Evolutionary conservation across 2,888 invertebrate species (phyloP).

Genomic region (Chelonus formosanus): DNA sequence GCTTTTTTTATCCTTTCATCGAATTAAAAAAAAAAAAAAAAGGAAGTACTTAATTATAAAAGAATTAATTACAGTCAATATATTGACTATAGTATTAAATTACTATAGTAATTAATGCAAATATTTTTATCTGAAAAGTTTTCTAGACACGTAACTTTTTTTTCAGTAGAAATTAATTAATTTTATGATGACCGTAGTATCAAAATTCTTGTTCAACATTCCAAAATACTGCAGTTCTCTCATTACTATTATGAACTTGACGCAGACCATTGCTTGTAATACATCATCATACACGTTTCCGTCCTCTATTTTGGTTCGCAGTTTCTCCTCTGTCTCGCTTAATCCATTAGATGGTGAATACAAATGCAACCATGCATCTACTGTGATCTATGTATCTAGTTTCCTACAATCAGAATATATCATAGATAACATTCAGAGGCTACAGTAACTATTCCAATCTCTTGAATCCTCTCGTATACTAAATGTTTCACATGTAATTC

Average conservation of each 20-base stretch:
- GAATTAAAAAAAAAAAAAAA: no score
- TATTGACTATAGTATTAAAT: no score
- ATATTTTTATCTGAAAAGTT: no score
- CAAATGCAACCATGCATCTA: constrained; percentile 61
- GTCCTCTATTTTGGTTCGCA: constrained; percentile 41
- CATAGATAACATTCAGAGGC: no score
- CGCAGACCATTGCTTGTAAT: constrained; percentile 60
- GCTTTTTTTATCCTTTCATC: no score
- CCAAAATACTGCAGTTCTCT: constrained; percentile 54
- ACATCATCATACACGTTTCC: constrained; percentile 64
- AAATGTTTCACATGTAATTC: constrained; percentile 45
- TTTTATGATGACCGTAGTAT: constrained; percentile 37
- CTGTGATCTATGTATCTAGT: constrained; percentile 67
- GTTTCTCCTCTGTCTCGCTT: constrained; percentile 32
- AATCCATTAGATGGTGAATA: constrained; percentile 43
- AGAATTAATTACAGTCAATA: no score
- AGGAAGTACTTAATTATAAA: no score
- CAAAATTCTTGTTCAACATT: constrained; percentile 57
- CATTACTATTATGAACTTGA: constrained; percentile 38
- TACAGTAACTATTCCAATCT: constrained; percentile 45
- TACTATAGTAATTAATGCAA: no score
- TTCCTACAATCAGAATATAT: constrained; percentile 44
- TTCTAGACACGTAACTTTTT: no score
- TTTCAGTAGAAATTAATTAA: no score
- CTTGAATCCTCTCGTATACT: constrained; percentile 49